Evolutionary conservation across 2,113 vertebrate species (phyloP).

Genomic region (Macroglossus sobrinus): DNA sequence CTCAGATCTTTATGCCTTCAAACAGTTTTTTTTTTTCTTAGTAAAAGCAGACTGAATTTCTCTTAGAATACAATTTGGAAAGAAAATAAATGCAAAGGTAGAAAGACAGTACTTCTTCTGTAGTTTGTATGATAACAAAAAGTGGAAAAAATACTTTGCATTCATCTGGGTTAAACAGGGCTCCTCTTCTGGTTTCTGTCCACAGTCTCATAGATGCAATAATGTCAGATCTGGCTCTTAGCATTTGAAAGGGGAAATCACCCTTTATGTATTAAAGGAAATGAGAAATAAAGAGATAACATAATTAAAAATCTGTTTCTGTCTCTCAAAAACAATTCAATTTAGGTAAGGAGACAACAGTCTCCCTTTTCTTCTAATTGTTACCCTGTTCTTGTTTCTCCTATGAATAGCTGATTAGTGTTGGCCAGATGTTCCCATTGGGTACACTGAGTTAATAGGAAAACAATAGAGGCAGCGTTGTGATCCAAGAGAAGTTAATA

Average conservation of each 20-base stretch:
- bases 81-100: conserved; percentile 24
- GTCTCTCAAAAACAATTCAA: conserved; percentile 62
- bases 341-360: conserved; percentile 57
- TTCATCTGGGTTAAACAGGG: neutral
- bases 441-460: neutral
- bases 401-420: conserved; percentile 49
- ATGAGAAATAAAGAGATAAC: conserved; percentile 66
- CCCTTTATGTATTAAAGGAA: conserved; percentile 68
- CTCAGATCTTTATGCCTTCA: neutral
- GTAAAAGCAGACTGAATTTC: neutral
- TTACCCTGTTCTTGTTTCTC: conserved; percentile 34
- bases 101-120: neutral
- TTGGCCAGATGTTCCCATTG: conserved; percentile 33
- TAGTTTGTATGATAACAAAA: neutral
- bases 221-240: neutral
- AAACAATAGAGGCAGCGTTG: conserved; percentile 1
- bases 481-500: conserved; percentile 37
- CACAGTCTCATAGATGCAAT: neutral
- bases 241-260: conserved; percentile 49
- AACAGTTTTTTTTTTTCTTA: neutral
- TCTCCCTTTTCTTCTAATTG: conserved; percentile 40
- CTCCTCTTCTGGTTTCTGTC: neutral
- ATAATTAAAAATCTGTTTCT: conserved; percentile 72
- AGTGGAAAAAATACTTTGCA: neutral
- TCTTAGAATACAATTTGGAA: conserved; percentile 16